phyloP scores from a whole-genome alignment of 2,113 vertebrate species.

The Guaruba guarouba region DNA sequence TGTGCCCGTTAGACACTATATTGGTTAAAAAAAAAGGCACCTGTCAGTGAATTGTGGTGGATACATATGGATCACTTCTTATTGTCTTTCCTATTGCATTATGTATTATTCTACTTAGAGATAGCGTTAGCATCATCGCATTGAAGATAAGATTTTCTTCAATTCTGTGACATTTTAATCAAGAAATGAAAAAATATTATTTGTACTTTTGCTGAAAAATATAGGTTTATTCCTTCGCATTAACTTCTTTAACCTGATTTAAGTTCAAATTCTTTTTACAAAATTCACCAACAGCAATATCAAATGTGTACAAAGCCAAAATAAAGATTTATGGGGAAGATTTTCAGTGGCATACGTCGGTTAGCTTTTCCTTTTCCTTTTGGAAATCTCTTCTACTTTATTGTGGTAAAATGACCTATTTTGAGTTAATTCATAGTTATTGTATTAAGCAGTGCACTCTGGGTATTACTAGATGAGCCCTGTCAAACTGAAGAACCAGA shows the following conservation, averaged over 20 bases:
- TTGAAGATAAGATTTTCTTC: background rate
- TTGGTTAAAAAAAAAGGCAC: background rate
- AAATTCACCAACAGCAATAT: background rate
- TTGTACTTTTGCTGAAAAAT: background rate
- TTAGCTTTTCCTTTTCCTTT: background rate
- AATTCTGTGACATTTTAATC: background rate
- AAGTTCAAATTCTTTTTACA: background rate
- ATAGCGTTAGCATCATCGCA: background rate
- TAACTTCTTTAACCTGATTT: background rate
- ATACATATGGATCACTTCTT: background rate
- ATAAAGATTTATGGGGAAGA: background rate
- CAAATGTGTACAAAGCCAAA: background rate
- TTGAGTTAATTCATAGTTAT: background rate
- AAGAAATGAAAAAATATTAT: background rate
- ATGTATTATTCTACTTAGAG: background rate
- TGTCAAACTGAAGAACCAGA: background rate
- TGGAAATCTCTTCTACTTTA: background rate
- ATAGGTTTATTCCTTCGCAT: background rate
- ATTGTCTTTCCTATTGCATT: background rate
- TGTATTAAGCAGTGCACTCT: background rate
- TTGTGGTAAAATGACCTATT: background rate
- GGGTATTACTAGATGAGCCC: background rate
- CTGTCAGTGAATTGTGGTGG: background rate
- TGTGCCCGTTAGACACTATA: background rate
- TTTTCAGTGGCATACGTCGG: background rate